Evolutionary conservation across 2,797 vertebrate species (phyloP), one percentile per base, ranked within the genome.

Genomic region (Pitangus sulphuratus): DNA sequence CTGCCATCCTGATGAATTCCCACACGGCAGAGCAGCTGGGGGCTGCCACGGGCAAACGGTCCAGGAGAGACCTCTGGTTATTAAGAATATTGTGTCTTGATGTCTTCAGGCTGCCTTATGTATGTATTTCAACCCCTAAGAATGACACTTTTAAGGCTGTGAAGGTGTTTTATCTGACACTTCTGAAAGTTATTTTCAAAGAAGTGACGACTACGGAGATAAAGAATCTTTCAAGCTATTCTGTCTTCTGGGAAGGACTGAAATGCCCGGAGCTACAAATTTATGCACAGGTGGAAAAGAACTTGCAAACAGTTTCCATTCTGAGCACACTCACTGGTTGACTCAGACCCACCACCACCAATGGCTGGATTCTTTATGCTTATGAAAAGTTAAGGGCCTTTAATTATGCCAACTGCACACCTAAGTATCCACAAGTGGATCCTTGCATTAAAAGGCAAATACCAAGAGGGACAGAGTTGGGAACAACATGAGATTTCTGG

Each of bases 181-280:
- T 95, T 88, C 40, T 86, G 76, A 84, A 93, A 90, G 58, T 21
- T 16, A 62, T 80, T 96, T 92, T 87, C 78, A 77, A 81, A 91
- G 90, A 91, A 57, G 44, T 78, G 65, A 78, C 0, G 0, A 78
- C 86, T 40, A 9, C 5, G 9, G 65, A 94, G 83, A 92, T 89
- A 91, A 91, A 93, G 75, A 68, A 68, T 65, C 42, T 89, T 93
- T 75, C 57, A 71, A 87, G 82, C 16, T 91, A 51, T 54, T 92
- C 76, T 7, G 2, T 64, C 69, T 81, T 74, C n/a, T 12, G 15
- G 75, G 88, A 82, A 82, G 62, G 30, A 88, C 16, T 56, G 77
- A 93, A 91, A 80, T 50, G 80, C 74, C 53, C 14, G 12, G 47
- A 86, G 85, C 62, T 88, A 90, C 53, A 68, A 60, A 90, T 84